phyloP scores from a whole-genome alignment of 1,140 invertebrate genomes.

The Nautilus pompilius region DNA sequence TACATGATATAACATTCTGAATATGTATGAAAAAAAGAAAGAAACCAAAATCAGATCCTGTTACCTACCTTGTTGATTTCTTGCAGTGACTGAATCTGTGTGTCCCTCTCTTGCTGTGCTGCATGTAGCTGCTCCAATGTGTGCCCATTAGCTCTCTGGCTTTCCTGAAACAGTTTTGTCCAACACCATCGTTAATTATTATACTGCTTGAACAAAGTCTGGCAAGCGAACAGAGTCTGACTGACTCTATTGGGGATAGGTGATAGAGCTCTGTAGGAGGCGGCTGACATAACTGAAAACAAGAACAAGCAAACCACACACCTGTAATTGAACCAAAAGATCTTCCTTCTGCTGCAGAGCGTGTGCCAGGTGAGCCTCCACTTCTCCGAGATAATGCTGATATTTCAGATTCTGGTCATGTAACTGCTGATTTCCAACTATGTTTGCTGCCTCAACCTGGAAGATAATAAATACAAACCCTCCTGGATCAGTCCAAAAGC shows the following conservation, averaged over 20 bases:
- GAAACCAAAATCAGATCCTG: too few relatives aligned
- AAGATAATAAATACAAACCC: too few relatives aligned
- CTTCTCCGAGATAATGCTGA: slow-evolving; percentile 29
- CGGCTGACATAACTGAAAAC: too few relatives aligned
- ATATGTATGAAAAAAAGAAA: too few relatives aligned
- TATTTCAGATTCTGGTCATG: slow-evolving; percentile 38
- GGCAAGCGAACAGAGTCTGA: not conserved
- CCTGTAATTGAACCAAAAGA: slow-evolving; percentile 39
- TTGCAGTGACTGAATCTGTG: slow-evolving; percentile 40
- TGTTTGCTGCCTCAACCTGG: slow-evolving; percentile 38
- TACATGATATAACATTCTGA: too few relatives aligned
- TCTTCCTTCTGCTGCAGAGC: slow-evolving; percentile 41
- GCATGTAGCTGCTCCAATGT: slow-evolving; percentile 36
- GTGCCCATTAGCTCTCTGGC: slow-evolving; percentile 29
- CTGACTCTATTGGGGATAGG: not conserved
- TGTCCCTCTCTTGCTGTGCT: slow-evolving; percentile 43
- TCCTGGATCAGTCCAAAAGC: too few relatives aligned
- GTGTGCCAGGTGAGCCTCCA: slow-evolving; percentile 22
- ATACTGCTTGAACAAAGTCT: not conserved
- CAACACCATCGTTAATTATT: not conserved
- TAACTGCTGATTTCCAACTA: slow-evolving; percentile 45
- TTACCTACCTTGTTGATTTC: slow-evolving; percentile 47
- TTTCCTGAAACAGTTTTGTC: slow-evolving; percentile 33
- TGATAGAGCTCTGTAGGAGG: not conserved
- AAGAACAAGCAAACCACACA: slow-evolving; percentile 10